Conservation (phyloP, 2,888 invertebrate species). For the Bombyx huttoni region DNA sequence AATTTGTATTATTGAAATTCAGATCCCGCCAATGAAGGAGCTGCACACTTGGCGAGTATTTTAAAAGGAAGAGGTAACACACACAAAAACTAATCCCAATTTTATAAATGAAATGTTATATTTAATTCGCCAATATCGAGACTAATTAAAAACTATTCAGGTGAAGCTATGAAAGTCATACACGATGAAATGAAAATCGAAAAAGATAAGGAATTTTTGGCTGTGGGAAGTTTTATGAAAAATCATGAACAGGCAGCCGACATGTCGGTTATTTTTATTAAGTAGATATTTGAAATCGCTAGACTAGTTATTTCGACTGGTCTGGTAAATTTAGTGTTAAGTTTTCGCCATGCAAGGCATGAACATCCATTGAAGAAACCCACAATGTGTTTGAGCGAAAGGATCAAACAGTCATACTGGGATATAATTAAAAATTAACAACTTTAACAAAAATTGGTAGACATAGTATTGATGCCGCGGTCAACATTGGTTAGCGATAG, state of each 20-base stretch:
- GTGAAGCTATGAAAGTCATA: constrained; percentile 31
- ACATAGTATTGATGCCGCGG: no score
- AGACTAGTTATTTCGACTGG: no score
- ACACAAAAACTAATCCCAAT: no score
- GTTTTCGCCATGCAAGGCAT: no score
- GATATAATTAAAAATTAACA: no score
- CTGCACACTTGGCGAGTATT: constrained; percentile 31
- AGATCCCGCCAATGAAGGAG: constrained; percentile 34
- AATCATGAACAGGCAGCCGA: constrained; percentile 23
- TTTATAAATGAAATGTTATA: neutral
- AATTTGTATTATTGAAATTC: constrained; percentile 2
- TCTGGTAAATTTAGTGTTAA: no score
- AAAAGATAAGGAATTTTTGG: constrained; percentile 26
- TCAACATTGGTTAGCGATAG: no score
- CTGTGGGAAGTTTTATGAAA: constrained; percentile 28
- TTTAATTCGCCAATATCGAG: neutral
- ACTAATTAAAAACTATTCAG: constrained; percentile 11
- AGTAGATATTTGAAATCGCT: neutral
- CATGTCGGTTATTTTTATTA: constrained; percentile 21
- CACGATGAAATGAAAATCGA: constrained; percentile 25
- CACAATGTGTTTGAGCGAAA: no score
- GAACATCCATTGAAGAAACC: no score
- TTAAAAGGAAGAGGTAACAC: constrained; percentile 38
- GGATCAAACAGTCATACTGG: no score
- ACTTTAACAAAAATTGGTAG: no score